Percentiles rank a stretch among this genome's conserved stretches.
phyloP scores from a whole-genome alignment of 1,140 invertebrate genomes.

The Drosophila ambigua region DNA sequence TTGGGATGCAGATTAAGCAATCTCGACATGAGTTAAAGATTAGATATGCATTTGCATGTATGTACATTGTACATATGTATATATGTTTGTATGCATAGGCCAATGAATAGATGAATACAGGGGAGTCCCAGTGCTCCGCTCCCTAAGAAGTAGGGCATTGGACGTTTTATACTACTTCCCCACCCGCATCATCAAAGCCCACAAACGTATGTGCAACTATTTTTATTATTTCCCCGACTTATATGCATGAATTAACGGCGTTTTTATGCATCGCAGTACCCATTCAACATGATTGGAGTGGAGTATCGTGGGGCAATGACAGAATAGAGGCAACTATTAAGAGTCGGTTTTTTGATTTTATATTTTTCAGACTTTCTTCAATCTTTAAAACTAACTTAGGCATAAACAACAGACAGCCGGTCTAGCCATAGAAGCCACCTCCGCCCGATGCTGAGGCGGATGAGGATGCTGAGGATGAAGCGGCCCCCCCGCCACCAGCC shows the following conservation, averaged over 20 bases:
- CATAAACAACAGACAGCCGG: background rate
- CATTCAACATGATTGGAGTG: no score
- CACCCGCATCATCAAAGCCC: background rate
- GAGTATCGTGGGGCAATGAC: no score
- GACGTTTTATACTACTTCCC: background rate
- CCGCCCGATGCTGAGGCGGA: slow-evolving; percentile 17
- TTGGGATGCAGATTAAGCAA: slow-evolving; percentile 4
- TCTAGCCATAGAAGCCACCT: slow-evolving; percentile 26
- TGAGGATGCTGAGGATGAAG: slow-evolving; percentile 26
- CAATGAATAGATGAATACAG: no score
- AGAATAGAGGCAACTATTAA: no score
- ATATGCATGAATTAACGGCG: slow-evolving; percentile 32
- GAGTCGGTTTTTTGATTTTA: background rate
- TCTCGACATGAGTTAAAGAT: no score
- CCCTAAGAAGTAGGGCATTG: slow-evolving; percentile 7
- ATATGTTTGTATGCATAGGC: no score
- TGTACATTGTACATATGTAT: no score
- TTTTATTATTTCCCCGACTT: slow-evolving; percentile 37
- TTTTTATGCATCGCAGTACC: slow-evolving; percentile 15
- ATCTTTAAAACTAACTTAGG: slow-evolving; percentile 32
- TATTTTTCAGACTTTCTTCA: slow-evolving; percentile 43
- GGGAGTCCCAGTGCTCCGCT: no score
- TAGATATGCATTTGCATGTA: no score
- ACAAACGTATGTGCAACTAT: slow-evolving; percentile 26
- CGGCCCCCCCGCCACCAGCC: slow-evolving; percentile 32